Evolutionary conservation across 2,113 vertebrate species (phyloP).

Genomic region (Callospermophilus lateralis): DNA sequence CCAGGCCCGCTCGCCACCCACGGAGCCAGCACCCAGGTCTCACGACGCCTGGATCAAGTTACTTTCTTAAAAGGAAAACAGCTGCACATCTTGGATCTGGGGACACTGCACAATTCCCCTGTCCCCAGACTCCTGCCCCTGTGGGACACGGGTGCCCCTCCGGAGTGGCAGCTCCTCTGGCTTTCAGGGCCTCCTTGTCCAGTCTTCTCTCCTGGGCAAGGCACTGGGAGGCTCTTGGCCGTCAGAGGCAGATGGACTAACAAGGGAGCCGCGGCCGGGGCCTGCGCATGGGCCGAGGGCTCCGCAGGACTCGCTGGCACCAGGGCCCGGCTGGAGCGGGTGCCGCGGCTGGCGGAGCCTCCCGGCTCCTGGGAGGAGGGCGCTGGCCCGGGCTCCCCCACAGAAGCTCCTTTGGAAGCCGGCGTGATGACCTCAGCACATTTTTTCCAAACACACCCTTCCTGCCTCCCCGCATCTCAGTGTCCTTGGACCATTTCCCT

Average conservation of each 20-base stretch:
- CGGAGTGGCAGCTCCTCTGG: background rate
- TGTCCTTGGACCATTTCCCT: conserved; percentile 61
- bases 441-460: conserved; percentile 67
- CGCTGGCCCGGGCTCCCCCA: background rate
- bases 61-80: background rate
- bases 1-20: background rate
- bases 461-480: conserved; percentile 9
- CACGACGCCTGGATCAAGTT: background rate
- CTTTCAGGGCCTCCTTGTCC: background rate
- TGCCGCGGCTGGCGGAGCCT: background rate
- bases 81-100: background rate
- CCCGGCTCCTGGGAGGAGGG: background rate
- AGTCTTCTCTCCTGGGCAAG: background rate
- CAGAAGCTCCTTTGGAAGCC: conserved; percentile 54
- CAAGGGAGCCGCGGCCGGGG: rapidly evolving
- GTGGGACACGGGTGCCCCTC: background rate
- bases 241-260: background rate
- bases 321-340: background rate
- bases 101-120: background rate
- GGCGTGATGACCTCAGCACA: conserved; percentile 55
- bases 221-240: background rate
- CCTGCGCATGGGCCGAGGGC: rapidly evolving
- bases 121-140: rapidly evolving
- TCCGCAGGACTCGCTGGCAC: background rate
- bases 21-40: background rate